Percentiles rank a stretch among this genome's conserved stretches.
These are phyloP conservation scores for Oxystoma pomonae DNA, from an alignment of 2,888 invertebrate species.

Conservation along the genomic window DNA sequence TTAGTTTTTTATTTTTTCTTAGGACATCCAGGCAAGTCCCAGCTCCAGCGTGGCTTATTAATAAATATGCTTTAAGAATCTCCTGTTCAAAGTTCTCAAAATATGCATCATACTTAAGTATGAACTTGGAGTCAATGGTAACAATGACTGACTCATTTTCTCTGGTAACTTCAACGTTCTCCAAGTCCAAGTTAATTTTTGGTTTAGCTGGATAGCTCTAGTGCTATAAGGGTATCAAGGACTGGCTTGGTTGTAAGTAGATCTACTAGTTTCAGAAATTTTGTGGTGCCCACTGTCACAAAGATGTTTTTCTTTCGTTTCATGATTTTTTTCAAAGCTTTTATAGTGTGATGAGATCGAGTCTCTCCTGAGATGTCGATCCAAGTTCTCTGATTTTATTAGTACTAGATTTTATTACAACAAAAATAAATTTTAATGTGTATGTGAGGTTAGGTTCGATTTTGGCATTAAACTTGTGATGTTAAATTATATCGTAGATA, in stretches of 20 bases:
- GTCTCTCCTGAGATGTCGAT: too few species aligned
- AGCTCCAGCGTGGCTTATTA: slow-evolving; percentile 95
- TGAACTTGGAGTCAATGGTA: slow-evolving; percentile 42
- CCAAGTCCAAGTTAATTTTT: slow-evolving; percentile 17
- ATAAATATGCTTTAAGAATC: slow-evolving; percentile 69
- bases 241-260: slow-evolving; percentile 56
- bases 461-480: too few species aligned
- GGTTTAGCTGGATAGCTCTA: slow-evolving; percentile 64
- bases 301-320: slow-evolving; percentile 53
- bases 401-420: too few species aligned
- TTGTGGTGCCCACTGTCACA: slow-evolving; percentile 95
- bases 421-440: too few species aligned
- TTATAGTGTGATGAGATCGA: too few species aligned
- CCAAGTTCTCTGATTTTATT: too few species aligned
- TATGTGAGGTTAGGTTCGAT: too few species aligned
- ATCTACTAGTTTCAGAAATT: slow-evolving; percentile 79
- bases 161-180: slow-evolving; percentile 28
- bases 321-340: too few species aligned
- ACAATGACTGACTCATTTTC: slow-evolving; percentile 46
- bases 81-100: slow-evolving; percentile 58
- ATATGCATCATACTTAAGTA: slow-evolving; percentile 35
- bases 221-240: slow-evolving; percentile 55
- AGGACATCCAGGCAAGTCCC: slow-evolving; percentile 91
- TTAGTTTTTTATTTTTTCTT: slow-evolving; percentile 68
- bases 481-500: too few species aligned